Conservation (phyloP, 2,797 vertebrate species). For the Catamblyrhynchus diadema region DNA sequence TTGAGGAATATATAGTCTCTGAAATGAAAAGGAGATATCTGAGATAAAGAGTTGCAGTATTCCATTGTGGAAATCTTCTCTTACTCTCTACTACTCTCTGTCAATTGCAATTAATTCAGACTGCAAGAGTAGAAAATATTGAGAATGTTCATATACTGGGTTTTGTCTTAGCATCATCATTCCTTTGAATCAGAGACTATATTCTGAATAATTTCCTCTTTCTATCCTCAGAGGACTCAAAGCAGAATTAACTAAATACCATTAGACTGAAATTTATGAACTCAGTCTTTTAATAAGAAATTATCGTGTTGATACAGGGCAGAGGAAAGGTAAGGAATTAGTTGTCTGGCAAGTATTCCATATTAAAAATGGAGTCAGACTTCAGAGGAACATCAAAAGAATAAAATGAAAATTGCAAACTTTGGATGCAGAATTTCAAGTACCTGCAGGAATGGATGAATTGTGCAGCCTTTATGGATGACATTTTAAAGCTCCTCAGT, state of each 20-base stretch:
- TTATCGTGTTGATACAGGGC: neutral
- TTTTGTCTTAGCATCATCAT: neutral
- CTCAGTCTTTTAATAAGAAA: neutral
- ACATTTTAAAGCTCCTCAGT: neutral
- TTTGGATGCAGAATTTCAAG: conserved; percentile 1
- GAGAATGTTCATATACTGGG: neutral
- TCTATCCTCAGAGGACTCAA: neutral
- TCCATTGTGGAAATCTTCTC: neutral
- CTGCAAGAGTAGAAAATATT: conserved; percentile 9
- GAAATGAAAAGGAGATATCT: neutral
- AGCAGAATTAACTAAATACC: conserved; percentile 30
- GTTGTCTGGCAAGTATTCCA: neutral
- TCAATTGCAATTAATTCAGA: conserved; percentile 28
- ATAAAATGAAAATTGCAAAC: neutral
- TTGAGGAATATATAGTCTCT: neutral
- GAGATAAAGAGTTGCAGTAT: neutral
- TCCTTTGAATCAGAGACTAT: neutral
- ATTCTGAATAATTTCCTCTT: conserved; percentile 27
- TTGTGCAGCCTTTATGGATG: neutral
- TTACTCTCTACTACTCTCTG: neutral
- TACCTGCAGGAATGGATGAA: neutral
- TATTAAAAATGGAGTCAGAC: neutral
- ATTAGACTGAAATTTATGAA: conserved; percentile 1
- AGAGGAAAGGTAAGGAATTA: neutral
- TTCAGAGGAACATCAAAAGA: neutral